phyloP scores from a whole-genome alignment of 2,113 vertebrate species.

The Lamprologus speciosus region DNA sequence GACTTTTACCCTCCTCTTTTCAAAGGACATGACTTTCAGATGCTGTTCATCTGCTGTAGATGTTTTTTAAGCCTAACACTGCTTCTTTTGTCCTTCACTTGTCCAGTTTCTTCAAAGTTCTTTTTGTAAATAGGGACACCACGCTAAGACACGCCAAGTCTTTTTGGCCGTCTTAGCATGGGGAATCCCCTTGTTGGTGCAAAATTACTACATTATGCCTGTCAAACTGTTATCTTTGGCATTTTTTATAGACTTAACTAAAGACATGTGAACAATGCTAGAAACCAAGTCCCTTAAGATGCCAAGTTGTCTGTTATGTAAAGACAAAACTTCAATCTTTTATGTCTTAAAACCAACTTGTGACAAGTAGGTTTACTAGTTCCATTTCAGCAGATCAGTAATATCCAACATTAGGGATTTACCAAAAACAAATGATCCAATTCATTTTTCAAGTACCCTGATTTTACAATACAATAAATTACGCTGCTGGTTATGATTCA shows the following conservation, averaged over 20 bases:
- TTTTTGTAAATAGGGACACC: background rate
- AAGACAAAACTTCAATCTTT: background rate
- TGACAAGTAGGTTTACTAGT: background rate
- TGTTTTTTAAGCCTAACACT: background rate
- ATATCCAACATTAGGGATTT: background rate
- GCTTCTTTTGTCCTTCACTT: background rate
- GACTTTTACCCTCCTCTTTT: background rate
- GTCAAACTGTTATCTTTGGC: background rate
- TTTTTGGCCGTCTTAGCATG: fast-evolving
- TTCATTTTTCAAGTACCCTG: background rate
- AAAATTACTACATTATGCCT: background rate
- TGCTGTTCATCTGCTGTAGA: background rate
- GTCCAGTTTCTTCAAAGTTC: background rate
- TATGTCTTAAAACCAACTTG: background rate
- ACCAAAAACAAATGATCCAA: background rate
- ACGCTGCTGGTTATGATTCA: fast-evolving
- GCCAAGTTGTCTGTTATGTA: background rate
- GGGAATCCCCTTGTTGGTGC: background rate
- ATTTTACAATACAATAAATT: background rate
- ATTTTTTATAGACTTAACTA: background rate
- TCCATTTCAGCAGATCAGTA: background rate
- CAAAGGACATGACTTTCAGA: background rate
- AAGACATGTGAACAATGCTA: background rate
- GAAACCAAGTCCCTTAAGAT: background rate
- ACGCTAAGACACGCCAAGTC: background rate